These are phyloP conservation scores for Amphipoea lucens DNA, from an alignment of 2,888 invertebrate species.

Conservation along the genomic window DNA sequence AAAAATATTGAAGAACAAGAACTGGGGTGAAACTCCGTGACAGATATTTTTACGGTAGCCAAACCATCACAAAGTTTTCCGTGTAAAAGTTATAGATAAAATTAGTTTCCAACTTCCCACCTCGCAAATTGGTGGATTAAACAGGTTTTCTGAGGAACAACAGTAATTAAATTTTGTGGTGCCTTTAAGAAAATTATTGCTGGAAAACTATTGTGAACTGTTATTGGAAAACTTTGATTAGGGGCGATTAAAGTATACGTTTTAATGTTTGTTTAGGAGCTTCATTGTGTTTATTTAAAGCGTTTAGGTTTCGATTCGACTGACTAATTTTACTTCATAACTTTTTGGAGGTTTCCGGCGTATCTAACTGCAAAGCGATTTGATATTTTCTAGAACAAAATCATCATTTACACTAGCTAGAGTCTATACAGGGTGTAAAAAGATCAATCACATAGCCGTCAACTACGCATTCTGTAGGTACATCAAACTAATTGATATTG, in stretches of 20 bases:
- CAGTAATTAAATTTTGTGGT: slow-evolving; percentile 35
- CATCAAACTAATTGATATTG: background rate
- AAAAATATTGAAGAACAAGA: slow-evolving; percentile 35
- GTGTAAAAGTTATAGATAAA: slow-evolving; percentile 49
- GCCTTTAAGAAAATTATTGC: slow-evolving; percentile 36
- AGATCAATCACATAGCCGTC: background rate
- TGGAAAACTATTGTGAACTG: slow-evolving; percentile 46
- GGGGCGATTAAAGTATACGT: slow-evolving; percentile 14
- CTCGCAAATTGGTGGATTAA: slow-evolving; percentile 34
- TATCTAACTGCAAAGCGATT: background rate
- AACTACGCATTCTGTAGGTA: background rate
- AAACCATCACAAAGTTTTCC: slow-evolving; percentile 39
- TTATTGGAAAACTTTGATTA: slow-evolving; percentile 62
- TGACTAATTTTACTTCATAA: slow-evolving; percentile 28
- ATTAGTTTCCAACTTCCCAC: slow-evolving; percentile 55
- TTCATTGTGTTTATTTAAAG: slow-evolving; percentile 5
- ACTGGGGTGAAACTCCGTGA: slow-evolving; percentile 36
- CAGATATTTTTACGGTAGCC: slow-evolving; percentile 44
- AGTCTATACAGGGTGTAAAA: background rate
- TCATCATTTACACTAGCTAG: background rate
- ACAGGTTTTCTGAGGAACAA: slow-evolving; percentile 42
- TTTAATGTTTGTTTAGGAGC: slow-evolving; percentile 39
- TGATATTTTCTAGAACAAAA: background rate
- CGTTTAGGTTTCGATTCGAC: slow-evolving; percentile 17
- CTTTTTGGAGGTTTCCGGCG: background rate